These are phyloP conservation scores for Entomyzon cyanotis DNA, from an alignment of 2,113 vertebrate species.

Conservation along the genomic window DNA sequence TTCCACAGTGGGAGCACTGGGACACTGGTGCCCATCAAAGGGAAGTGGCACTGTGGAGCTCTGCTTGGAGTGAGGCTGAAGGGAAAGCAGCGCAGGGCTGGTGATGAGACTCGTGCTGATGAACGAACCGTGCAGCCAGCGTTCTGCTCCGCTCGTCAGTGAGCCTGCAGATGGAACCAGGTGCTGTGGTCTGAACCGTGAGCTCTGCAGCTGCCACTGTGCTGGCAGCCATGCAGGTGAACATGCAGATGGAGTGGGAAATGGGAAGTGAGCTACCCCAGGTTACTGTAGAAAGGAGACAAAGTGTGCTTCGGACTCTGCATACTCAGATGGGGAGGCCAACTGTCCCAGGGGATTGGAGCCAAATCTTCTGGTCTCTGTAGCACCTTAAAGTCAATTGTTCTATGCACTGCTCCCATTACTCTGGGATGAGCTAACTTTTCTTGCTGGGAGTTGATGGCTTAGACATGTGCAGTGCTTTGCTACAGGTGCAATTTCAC, in stretches of 20 bases:
- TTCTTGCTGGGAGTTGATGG: not conserved
- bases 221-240: accelerated
- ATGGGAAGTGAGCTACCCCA: not conserved
- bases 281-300: not conserved
- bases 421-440: not conserved
- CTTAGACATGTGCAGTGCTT: not conserved
- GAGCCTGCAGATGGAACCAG: accelerated
- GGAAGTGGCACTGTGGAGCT: accelerated
- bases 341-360: accelerated
- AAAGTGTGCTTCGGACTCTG: accelerated
- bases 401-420: not conserved
- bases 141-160: accelerated
- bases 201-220: accelerated
- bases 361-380: not conserved
- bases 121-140: accelerated
- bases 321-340: accelerated
- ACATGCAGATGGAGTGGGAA: accelerated
- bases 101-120: accelerated
- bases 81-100: accelerated
- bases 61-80: not conserved
- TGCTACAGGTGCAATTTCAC: not conserved
- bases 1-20: accelerated
- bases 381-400: not conserved
- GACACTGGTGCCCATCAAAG: accelerated
- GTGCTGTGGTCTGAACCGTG: accelerated